Base-by-base conservation (phyloP, 2,797 vertebrate species). In the Ambastaia sidthimunki region DNA sequence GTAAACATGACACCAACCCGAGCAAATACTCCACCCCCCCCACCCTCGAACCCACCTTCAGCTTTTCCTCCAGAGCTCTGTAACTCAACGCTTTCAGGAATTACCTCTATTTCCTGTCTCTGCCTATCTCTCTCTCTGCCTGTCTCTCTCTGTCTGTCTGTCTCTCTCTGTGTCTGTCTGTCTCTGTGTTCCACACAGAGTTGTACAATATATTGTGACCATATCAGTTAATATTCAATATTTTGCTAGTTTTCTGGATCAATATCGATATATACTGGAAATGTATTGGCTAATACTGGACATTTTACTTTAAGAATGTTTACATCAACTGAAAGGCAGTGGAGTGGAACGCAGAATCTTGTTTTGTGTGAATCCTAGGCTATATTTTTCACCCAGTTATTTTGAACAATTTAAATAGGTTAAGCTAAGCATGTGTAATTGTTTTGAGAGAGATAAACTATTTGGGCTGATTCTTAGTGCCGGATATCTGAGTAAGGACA, bases 1-100 rank as follows among this genome's bases (percentile, higher is more conserved):
- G 95, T 95, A 96, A 95, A 95, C 94, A 95, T 91, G 84, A 90
- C 82, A 82, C 88, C 86, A 92, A 95, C 94, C 95, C 93, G 88
- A 93, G 90, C 92, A 95, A 94, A 95, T 87, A 94, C 86, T 62
- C 83, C 91, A 92, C 91, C 91, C 90, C 88, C 84, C 83, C 89
- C n/a, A n/a, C n/a, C n/a, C n/a, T n/a, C n/a, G 28, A 73, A 74
- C 71, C 19, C 74, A 62, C 68, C 44, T 55, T 18, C 34, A 37
- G 34, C 34, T 37, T 37, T 6, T 37, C 34, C 34, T 37, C 34
- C 34, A 37, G 34, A 37, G 34, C 34, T 37, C 34, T 37, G 34
- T 37, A 37, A 37, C 34, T 37, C 34, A 37, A 37, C 5, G 34
- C 34, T 37, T 37, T 37, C 34, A 37, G 34, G 34, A 37, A 37